A percentile compares a stretch with the other conserved stretches of the same genome.
These are phyloP conservation scores for Euborellia annulipes DNA, from an alignment of 1,140 invertebrate species.

Conservation along the genomic window DNA sequence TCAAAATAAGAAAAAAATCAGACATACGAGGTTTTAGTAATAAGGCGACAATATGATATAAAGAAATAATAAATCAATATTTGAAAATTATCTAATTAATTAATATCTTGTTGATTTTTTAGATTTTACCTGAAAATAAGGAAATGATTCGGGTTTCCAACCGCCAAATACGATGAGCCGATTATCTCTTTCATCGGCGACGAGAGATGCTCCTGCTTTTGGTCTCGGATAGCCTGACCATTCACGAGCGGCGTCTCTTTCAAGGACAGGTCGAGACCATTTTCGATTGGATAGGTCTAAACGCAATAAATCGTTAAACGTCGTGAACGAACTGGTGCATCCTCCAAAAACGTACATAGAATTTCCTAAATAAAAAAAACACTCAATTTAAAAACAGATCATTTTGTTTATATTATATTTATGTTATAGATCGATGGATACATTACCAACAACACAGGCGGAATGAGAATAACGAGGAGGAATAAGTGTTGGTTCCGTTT, in stretches of 20 bases:
- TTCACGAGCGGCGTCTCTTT: too few relatives aligned
- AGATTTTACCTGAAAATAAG: constrained; percentile 65
- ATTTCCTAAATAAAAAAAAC: constrained; percentile 32
- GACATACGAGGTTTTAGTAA: too few relatives aligned
- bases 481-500: constrained; percentile 44
- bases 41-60: too few relatives aligned
- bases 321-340: constrained; percentile 83
- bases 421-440: neutral
- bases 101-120: too few relatives aligned
- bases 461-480: constrained; percentile 84
- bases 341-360: constrained; percentile 93
- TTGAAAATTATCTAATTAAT: too few relatives aligned
- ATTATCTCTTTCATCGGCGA: constrained; percentile 53
- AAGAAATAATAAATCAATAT: too few relatives aligned
- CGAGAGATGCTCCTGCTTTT: constrained; percentile 85
- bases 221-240: constrained; percentile 67
- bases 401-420: constrained; percentile 3
- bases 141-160: constrained; percentile 85
- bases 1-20: too few relatives aligned
- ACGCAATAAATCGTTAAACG: constrained; percentile 94
- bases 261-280: constrained; percentile 51
- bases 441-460: constrained; percentile 51
- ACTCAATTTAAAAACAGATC: constrained; percentile 8
- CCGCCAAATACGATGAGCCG: constrained; percentile 79
- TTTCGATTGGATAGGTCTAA: constrained; percentile 71